Evolutionary conservation across 2,113 vertebrate genomes (phyloP), one percentile per base, ranked within the genome.

Genomic region (Forbesichthys agassizii): DNA sequence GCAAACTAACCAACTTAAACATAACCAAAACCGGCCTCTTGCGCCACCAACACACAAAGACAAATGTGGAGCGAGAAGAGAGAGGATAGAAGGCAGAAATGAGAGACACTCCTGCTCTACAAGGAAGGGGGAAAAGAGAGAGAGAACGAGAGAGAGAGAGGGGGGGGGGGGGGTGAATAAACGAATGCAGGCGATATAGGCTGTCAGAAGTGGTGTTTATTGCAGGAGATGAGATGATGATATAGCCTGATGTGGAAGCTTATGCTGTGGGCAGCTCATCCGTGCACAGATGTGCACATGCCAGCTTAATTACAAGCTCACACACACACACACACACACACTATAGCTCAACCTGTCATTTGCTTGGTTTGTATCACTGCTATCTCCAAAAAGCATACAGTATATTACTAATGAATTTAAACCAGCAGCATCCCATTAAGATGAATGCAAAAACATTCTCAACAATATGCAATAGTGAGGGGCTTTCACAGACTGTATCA

Each of bases 141-240:
- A 66, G 57, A 9, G 4, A 20, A 16, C 14, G 46, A 14, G 33
- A n/a, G 48, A 46, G 64, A 7, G 61, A 46, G n/a, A n/a, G n/a
- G n/a, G n/a, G n/a, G 51, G 20, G 27, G 20, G 27, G 66, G 74
- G 74, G 55, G 72, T 57, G 3, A 66, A 69, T 71, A 90, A 89
- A 92, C 90, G 86, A 87, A 91, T 91, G 91, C 86, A 76, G 72
- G 74, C n/a, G 74, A 81, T 77, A 88, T 81, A 83, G 85, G 78
- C 74, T 91, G 85, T 88, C 86, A 88, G 84, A 81, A 78, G 85
- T 67, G 78, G 70, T 64, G 74, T 84, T 85, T 86, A 86, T 80
- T 82, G 80, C 84, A 73, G 77, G 68, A 83, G 88, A 81, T 83
- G 80, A 83, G 80, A 85, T 79, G 79, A 90, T 85, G 86, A 86